Evolutionary conservation across 2,888 invertebrate genomes (phyloP).

Genomic region (Aplocera efformata): DNA sequence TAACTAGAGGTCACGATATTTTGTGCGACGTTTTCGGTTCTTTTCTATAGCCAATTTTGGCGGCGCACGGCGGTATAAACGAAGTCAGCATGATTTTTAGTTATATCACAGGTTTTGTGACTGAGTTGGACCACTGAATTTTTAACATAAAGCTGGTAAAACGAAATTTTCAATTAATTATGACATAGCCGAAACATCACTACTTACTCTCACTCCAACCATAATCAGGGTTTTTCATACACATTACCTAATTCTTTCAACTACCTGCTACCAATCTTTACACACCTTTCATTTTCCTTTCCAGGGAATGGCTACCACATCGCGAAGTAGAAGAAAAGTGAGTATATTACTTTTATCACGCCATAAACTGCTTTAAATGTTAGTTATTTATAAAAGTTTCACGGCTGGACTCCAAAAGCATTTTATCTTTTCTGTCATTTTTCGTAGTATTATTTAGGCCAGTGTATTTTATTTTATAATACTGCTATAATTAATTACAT

Average conservation of each 20-base stretch:
- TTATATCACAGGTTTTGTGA: too few species aligned
- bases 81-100: too few species aligned
- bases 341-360: slow-evolving; percentile 25
- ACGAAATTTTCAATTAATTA: too few species aligned
- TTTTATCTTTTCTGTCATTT: slow-evolving; percentile 8
- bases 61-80: too few species aligned
- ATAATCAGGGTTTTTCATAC: too few species aligned
- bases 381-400: slow-evolving; percentile 10
- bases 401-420: slow-evolving; percentile 12
- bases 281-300: slow-evolving; percentile 38
- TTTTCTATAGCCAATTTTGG: background rate
- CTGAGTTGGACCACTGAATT: too few species aligned
- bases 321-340: slow-evolving; percentile 60
- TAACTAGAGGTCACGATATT: slow-evolving; percentile 11
- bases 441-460: too few species aligned
- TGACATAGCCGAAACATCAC: too few species aligned
- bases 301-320: slow-evolving; percentile 71
- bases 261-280: slow-evolving; percentile 3
- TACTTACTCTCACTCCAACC: too few species aligned
- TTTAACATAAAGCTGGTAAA: too few species aligned
- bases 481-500: too few species aligned
- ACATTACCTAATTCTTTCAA: background rate
- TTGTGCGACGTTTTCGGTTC: slow-evolving; percentile 5
- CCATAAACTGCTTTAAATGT: slow-evolving; percentile 15
- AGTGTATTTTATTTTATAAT: too few species aligned